Base-by-base conservation (phyloP, 2,888 invertebrate species). In the Oligia strigilis region DNA sequence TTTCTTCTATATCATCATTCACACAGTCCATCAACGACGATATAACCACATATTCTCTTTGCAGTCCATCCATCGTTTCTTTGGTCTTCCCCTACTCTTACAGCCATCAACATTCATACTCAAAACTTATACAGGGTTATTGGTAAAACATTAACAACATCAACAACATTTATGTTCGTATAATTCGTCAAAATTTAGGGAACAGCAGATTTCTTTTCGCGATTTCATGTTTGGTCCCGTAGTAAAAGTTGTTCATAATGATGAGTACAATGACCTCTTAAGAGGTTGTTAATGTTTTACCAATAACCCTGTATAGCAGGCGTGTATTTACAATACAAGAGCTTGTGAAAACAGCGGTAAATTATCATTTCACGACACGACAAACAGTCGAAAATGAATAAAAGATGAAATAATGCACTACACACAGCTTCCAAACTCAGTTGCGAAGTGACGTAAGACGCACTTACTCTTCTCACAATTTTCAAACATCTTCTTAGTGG, bases 401-500 rank as follows among this genome's bases (percentile, higher is more conserved):
- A 75, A 70, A 69, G 0, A 40, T 29, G 17, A 58, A 58, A 64
- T n/a, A 65, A 14, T 46, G 23, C 13, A 8, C 13, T 23, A n/a
- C 46, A 29, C 52, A 46, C 13, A 64, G 23, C 17, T 46, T 23
- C 36, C 17, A 23, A 67, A 46, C 40, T 72, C 23, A 74, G 71
- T 67, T 60, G 6, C 13, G 1, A 83, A 64, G n/a, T 36, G 43
- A 46, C 75, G 8, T 62, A 58, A 65, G 11, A 23, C 29, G 65
- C 69, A 76, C 58, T 75, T 77, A 72, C 77, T 77, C n/a, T 87
- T 75, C 19, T 77, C 70, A 73, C 66, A 71, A 77, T 52, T 76
- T 74, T 75, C 29, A 80, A 81, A 43, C 73, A 70, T 75, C 72
- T 70, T 66, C 58, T 49, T 87, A 90, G 77, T 43, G 52, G n/a